Percentiles rank a stretch among this genome's conserved stretches.
Conservation (phyloP, 2,797 vertebrate species). For the Tokudaia tokunoshimensis region DNA sequence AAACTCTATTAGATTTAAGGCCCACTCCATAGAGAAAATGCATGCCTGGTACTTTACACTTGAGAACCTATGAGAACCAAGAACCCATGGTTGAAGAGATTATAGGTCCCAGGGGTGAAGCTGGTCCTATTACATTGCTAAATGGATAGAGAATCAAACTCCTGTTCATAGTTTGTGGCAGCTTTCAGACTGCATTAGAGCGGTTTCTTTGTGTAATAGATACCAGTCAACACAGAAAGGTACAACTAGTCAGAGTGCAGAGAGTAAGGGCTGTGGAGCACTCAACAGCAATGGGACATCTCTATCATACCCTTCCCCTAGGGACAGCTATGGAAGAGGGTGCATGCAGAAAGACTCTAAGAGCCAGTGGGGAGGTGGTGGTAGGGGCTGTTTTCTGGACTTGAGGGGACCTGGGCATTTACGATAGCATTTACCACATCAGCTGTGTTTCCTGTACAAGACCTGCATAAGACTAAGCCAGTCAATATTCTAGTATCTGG, state of each 20-base stretch:
- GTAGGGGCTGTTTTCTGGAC: neutral
- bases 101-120: no score
- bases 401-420: neutral
- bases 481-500: neutral
- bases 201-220: neutral
- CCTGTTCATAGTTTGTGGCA: neutral
- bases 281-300: neutral
- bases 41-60: neutral
- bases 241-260: neutral
- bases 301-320: accelerated
- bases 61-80: neutral
- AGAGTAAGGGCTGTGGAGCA: no score
- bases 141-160: neutral
- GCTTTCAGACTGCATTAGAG: neutral
- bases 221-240: neutral
- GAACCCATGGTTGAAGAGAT: neutral
- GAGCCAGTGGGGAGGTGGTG: neutral
- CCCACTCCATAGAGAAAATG: neutral
- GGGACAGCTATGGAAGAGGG: no score
- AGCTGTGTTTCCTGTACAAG: neutral
- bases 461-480: neutral
- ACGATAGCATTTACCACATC: neutral
- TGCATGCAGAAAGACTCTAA: no score
- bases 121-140: neutral
- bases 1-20: neutral